Base-by-base conservation (phyloP, 2,888 invertebrate species). In the Cerceris ruficornis region DNA sequence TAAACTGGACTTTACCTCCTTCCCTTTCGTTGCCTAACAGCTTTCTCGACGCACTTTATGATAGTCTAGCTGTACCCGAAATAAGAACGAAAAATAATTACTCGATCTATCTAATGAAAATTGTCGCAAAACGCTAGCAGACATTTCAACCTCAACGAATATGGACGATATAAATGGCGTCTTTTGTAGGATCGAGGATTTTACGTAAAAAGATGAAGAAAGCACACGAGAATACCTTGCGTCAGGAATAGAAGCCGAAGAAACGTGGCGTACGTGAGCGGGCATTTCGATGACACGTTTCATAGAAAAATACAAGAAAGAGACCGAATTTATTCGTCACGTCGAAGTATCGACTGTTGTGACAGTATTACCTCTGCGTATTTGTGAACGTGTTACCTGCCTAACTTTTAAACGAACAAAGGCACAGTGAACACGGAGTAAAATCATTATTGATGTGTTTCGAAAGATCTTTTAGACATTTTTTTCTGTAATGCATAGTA, bases 251-350 rank as follows among this genome's bases (percentile, higher is more conserved):
- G 60, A 58, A 69, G 55, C 59, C 41, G 52, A n/a, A 55, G 59
- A 65, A 54, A 65, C 54, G 62, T 58, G 61, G 67, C 61, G 64
- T 75, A 80, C 84, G 77, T 85, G 85, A 77, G 73, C 73, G 54
- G 75, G 72, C 82, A 84, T 81, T 60, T 52, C 42, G 69, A 77
- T 74, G 64, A 11, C 41, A 61, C 15, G n/a, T 41, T 59, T 66
- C 55, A 14, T 41, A 60, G 68, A 61, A 69, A 74, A 67, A 71
- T 60, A 17, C 13, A 55, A 57, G 60, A 68, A 65, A 59, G 50
- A 58, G 28, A 61, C n/a, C 50, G 28, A 46, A 62, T 66, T 58
- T 41, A 75, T 62, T 75, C 58, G 55, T 69, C 52, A 52, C 60
- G n/a, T 14, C 28, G n/a, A 61, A 13, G 46, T 42, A 54, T 15